Percentiles rank a stretch among this genome's conserved stretches.
These are phyloP conservation scores for Sebastes nivosus DNA, from an alignment of 2,797 vertebrate species.

Conservation along the genomic window DNA sequence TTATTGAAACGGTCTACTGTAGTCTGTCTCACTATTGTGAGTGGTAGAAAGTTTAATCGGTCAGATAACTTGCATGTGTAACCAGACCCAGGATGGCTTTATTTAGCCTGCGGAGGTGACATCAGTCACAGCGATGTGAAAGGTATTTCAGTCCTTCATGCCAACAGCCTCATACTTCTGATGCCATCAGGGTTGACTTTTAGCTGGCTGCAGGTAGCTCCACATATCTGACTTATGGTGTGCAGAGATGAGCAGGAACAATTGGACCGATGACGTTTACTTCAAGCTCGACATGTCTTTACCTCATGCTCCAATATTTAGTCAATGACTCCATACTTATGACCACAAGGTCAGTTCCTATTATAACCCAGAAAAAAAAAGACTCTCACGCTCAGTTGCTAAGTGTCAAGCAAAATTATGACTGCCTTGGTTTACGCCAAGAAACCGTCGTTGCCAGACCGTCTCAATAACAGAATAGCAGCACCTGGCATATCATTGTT, in stretches of 20 bases:
- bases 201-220: conserved; percentile 45
- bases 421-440: conserved; percentile 59
- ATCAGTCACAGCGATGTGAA: conserved; percentile 73
- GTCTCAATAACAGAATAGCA: conserved; percentile 69
- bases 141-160: conserved; percentile 63
- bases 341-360: conserved; percentile 65
- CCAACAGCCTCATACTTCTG: conserved; percentile 63
- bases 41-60: conserved; percentile 50
- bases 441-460: conserved; percentile 59
- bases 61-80: conserved; percentile 69
- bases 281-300: conserved; percentile 51
- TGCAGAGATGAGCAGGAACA: conserved; percentile 40
- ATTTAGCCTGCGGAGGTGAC: conserved; percentile 71
- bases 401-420: conserved; percentile 73
- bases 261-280: conserved; percentile 35
- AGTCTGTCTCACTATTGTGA: conserved; percentile 24
- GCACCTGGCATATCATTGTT: conserved; percentile 72
- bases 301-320: conserved; percentile 47
- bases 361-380: conserved; percentile 65
- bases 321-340: conserved; percentile 55
- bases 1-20: background rate
- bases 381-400: conserved; percentile 55
- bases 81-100: conserved; percentile 65
- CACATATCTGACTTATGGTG: conserved; percentile 39
- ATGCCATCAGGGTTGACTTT: conserved; percentile 46